Percentiles rank a stretch among this genome's conserved stretches.
Conservation (phyloP, 2,888 invertebrate species). For the Yponomeuta plumbellus region DNA sequence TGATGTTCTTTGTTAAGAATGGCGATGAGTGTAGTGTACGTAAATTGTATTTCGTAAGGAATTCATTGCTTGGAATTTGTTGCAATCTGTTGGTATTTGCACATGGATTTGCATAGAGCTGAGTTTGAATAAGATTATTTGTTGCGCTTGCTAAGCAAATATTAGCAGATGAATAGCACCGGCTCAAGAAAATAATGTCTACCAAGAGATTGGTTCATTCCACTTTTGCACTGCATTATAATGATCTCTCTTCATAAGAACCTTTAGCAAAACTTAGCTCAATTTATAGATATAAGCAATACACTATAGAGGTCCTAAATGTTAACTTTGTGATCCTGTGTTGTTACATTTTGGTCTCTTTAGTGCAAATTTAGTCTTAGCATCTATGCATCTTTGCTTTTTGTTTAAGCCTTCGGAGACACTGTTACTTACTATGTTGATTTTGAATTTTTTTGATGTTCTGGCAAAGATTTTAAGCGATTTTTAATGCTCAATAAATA, state of each 20-base stretch:
- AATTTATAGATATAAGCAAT: slow-evolving; percentile 9
- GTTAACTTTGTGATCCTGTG: background rate
- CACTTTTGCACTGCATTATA: slow-evolving; percentile 1
- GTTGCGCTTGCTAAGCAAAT: background rate
- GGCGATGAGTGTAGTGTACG: background rate
- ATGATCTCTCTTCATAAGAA: slow-evolving; percentile 8
- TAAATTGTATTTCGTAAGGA: background rate
- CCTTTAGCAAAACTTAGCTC: background rate
- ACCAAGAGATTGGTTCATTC: background rate
- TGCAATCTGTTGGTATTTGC: background rate
- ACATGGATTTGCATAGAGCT: background rate
- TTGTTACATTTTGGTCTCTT: background rate
- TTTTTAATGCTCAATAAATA: slow-evolving; percentile 7
- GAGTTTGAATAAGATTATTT: background rate
- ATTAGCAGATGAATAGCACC: background rate
- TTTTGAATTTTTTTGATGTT: background rate
- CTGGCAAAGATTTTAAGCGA: background rate
- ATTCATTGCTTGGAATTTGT: background rate
- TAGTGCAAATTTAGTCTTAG: background rate
- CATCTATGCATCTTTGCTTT: background rate
- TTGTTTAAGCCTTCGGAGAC: background rate
- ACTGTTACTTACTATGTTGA: background rate
- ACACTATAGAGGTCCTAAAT: background rate
- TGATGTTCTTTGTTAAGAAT: background rate
- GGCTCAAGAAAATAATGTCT: background rate